Percentiles rank a stretch among this genome's conserved stretches.
These are phyloP conservation scores for Morone saxatilis DNA, from an alignment of 2,113 vertebrate species.

Conservation along the genomic window DNA sequence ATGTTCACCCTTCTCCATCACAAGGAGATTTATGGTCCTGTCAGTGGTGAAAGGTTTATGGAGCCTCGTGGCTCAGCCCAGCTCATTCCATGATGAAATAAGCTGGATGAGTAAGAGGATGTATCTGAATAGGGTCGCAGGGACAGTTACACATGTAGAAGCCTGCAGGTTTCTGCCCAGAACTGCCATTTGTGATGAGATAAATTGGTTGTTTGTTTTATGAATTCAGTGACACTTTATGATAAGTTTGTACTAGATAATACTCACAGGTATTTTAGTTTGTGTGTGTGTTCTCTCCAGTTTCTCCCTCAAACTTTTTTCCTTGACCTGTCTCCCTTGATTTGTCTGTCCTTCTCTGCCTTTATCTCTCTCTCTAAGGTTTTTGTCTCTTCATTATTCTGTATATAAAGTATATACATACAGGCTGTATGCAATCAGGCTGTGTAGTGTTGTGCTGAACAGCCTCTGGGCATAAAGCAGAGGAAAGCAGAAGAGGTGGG, in stretches of 20 bases:
- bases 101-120: conserved; percentile 44
- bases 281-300: not conserved
- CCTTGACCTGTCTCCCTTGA: not conserved
- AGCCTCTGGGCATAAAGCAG: conserved; percentile 7
- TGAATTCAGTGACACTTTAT: not conserved
- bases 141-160: conserved; percentile 19
- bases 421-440: not conserved
- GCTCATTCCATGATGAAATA: conserved; percentile 37
- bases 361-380: too few species aligned
- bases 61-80: conserved; percentile 21
- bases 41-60: conserved; percentile 51
- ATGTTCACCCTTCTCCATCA: conserved; percentile 15
- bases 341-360: not conserved
- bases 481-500: too few species aligned
- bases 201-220: not conserved
- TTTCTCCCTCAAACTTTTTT: conserved; percentile 2
- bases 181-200: conserved; percentile 10
- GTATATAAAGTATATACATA: not conserved
- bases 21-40: conserved; percentile 36
- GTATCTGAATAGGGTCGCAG: not conserved
- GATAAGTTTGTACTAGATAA: not conserved
- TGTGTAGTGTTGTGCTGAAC: conserved; percentile 10
- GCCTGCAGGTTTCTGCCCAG: not conserved
- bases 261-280: not conserved
- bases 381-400: not conserved